Conservation (phyloP, 2,113 vertebrate species). For the Burhinus bistriatus region DNA sequence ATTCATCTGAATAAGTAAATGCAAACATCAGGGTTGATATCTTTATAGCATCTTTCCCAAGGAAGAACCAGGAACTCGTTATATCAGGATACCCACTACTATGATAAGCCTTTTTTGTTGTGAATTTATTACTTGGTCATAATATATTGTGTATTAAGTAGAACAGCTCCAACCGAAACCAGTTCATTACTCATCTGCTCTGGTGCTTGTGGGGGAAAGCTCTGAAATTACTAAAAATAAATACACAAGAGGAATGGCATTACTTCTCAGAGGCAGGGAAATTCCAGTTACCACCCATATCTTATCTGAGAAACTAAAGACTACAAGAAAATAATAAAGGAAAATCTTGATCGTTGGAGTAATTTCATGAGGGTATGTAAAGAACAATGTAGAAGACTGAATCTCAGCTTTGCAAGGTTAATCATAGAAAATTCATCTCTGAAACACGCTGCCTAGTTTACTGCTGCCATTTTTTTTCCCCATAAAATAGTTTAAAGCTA, state of each 20-base stretch:
- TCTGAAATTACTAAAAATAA: neutral
- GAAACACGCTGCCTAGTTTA: neutral
- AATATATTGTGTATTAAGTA: neutral
- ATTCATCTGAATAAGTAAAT: neutral
- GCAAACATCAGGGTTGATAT: neutral
- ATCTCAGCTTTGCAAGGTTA: neutral
- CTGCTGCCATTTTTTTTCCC: neutral
- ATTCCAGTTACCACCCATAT: neutral
- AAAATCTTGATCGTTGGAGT: neutral
- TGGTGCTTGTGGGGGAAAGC: neutral
- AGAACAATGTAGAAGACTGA: neutral
- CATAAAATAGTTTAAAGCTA: constrained; percentile 41
- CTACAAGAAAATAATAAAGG: neutral
- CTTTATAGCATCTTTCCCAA: neutral
- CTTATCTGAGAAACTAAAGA: neutral
- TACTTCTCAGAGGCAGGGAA: neutral
- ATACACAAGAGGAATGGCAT: neutral
- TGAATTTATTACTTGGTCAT: neutral
- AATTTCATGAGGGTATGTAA: neutral
- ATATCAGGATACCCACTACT: neutral
- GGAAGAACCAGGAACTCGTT: neutral
- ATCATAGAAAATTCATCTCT: neutral
- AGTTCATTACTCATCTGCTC: neutral
- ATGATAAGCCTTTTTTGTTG: neutral
- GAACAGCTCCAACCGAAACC: neutral